Evolutionary conservation across 37 sponge, comb jelly and placozoan species (phyloP).

Genomic region (Ephydatia muelleri): DNA sequence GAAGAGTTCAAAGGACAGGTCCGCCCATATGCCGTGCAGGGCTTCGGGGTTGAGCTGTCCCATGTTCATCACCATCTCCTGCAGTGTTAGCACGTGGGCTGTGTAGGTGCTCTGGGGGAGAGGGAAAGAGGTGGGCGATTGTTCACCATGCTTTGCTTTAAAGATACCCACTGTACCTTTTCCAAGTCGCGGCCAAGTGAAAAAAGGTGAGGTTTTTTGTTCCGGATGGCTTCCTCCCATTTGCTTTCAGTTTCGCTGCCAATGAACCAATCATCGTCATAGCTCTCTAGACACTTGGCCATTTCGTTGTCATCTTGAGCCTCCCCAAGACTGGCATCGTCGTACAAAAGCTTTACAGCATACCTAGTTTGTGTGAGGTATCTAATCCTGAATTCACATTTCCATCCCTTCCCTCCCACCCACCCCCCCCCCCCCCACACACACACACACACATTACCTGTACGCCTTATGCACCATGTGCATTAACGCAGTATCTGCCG

Average conservation of each 20-base stretch:
- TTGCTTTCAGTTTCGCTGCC: slow-evolving; percentile 44
- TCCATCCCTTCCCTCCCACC: too few relatives aligned
- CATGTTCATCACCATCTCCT: slow-evolving; percentile 64
- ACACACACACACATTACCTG: slow-evolving; percentile 42
- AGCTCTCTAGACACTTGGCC: slow-evolving; percentile 49
- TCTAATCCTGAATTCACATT: not conserved
- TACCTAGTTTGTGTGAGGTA: slow-evolving; percentile 42
- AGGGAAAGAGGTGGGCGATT: not conserved
- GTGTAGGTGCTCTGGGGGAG: slow-evolving; percentile 51
- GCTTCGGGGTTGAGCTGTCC: slow-evolving; percentile 66
- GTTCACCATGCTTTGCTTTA: too few relatives aligned
- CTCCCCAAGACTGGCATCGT: slow-evolving; percentile 77
- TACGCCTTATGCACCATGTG: slow-evolving; percentile 63
- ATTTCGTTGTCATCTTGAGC: slow-evolving; percentile 41
- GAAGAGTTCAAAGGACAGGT: slow-evolving; percentile 76
- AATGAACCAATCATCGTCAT: slow-evolving; percentile 70
- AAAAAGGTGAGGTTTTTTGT: slow-evolving; percentile 58
- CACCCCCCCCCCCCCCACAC: too few relatives aligned
- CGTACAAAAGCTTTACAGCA: slow-evolving; percentile 87
- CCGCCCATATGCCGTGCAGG: slow-evolving; percentile 68
- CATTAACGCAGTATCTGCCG: slow-evolving; percentile 20
- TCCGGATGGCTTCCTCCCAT: slow-evolving; percentile 51
- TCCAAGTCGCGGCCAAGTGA: slow-evolving; percentile 62
- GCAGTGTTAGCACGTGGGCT: slow-evolving; percentile 68
- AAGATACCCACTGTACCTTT: slow-evolving; percentile 47